A percentile compares a stretch with the other conserved stretches of the same genome.
Evolutionary conservation across 2,888 invertebrate genomes (phyloP).

Genomic region (Pinctada fucata): DNA sequence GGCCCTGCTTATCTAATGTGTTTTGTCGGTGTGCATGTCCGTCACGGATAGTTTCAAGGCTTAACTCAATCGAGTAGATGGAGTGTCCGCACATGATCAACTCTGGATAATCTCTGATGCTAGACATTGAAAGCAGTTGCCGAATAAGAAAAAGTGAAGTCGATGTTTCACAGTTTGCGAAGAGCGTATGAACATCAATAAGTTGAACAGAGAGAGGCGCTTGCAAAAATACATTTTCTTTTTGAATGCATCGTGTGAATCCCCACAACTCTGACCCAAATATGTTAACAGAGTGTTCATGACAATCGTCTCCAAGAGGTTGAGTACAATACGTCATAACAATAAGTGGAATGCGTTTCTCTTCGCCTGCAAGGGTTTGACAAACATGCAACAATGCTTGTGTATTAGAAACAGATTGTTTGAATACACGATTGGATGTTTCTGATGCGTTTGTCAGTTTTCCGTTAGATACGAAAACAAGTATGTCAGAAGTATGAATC

Average conservation of each 20-base stretch:
- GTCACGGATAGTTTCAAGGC: conserved; percentile 9
- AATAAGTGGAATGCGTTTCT: no score
- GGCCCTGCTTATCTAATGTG: no score
- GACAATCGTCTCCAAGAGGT: no score
- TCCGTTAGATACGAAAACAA: no score
- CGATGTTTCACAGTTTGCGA: no score
- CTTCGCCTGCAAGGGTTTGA: no score
- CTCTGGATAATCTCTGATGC: conserved; percentile 15
- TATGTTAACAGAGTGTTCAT: conserved; percentile 2
- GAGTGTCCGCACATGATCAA: conserved; percentile 1
- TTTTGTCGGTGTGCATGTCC: not conserved
- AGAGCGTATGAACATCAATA: conserved; percentile 17
- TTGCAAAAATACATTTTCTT: conserved; percentile 24
- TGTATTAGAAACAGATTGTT: no score
- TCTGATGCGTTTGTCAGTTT: no score
- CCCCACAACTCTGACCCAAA: conserved; percentile 51
- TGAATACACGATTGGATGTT: no score
- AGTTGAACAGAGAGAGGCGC: not conserved
- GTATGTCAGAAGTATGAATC: no score
- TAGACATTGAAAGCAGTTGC: not conserved
- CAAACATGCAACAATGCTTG: no score
- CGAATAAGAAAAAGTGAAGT: not conserved
- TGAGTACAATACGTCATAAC: no score
- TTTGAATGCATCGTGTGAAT: conserved; percentile 30
- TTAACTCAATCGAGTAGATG: conserved; percentile 27